phyloP scores from a whole-genome alignment of 2,113 vertebrate genomes.

The Pterocles gutturalis region DNA sequence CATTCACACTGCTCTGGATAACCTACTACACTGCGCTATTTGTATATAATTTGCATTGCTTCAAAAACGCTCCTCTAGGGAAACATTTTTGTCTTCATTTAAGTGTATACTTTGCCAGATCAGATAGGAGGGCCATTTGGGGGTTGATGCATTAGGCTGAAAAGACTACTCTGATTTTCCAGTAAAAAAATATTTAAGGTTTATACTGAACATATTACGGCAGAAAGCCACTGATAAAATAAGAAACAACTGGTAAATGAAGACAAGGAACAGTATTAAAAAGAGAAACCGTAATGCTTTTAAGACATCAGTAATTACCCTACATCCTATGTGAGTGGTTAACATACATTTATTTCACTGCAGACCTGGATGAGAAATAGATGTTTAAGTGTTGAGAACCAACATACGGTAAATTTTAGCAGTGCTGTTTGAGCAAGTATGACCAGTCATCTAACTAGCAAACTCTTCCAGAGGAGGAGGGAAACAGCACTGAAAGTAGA shows the following conservation, averaged over 20 bases:
- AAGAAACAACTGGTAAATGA: constrained; percentile 61
- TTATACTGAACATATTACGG: neutral
- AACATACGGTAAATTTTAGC: constrained; percentile 39
- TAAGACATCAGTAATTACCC: neutral
- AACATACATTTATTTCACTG: constrained; percentile 17
- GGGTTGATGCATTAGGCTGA: neutral
- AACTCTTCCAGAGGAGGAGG: neutral
- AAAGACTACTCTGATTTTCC: neutral
- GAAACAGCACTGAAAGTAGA: neutral
- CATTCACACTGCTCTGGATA: neutral
- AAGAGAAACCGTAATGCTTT: constrained; percentile 35
- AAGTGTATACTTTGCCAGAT: neutral
- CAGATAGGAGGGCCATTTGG: neutral
- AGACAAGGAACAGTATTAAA: constrained; percentile 20
- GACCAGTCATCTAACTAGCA: neutral
- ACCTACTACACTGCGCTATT: neutral
- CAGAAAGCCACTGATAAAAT: neutral
- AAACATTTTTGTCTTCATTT: constrained; percentile 2
- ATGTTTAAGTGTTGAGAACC: constrained; percentile 55
- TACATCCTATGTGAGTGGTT: neutral
- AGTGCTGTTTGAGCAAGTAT: neutral
- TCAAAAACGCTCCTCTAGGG: neutral
- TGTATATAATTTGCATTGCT: neutral
- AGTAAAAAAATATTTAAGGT: neutral
- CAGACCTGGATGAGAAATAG: neutral